Base-by-base conservation (phyloP, 2,797 vertebrate genomes). In the Novumbra hubbsi region DNA sequence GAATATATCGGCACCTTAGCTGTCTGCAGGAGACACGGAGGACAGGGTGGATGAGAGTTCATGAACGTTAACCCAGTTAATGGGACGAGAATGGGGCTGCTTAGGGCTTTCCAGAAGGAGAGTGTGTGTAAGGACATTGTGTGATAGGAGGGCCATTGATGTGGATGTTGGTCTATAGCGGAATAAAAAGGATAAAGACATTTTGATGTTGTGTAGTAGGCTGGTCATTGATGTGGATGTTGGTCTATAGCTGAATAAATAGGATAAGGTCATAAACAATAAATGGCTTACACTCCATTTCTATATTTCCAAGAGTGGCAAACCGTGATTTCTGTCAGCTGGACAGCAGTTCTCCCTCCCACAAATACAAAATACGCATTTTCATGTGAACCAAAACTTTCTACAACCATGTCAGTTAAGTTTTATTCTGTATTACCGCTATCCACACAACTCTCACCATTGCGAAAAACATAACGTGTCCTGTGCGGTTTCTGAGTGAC, bases 31-130 rank as follows among this genome's bases (percentile, higher is more conserved):
- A 83, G 72, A 75, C 38, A 45, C 62, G 38, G 7, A 71, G 67
- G 75, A 81, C 55, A 45, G 76, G 72, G 73, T 77, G 83, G 65
- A 71, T 76, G 75, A 73, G 50, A 62, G 15, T 80, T 84, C 81
- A 85, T 87, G 81, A 83, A 80, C 74, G 81, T 50, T 81, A 86
- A 88, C 81, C 79, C 73, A 85, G 76, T 83, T 87, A 83, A 64
- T 32, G 55, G 32, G 69, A 73, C 70, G 77, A 30, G 62, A 15
- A 72, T n/a, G 68, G 63, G 73, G 49, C 64, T n/a, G 70, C 70
- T 80, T 67, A 0, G 71, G 38, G 80, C 70, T 80, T 76, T 76
- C 73, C 34, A 38, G 71, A 49, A 70, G 52, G 27, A 24, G 19
- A 38, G 30, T 55, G 74, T 32, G 65, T 68, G 48, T 38, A 14